A percentile compares a stretch with the other conserved stretches of the same genome.
These are phyloP conservation scores for Tretioscincus oriximinensis DNA, from an alignment of 2,113 vertebrate genomes.

Conservation along the genomic window DNA sequence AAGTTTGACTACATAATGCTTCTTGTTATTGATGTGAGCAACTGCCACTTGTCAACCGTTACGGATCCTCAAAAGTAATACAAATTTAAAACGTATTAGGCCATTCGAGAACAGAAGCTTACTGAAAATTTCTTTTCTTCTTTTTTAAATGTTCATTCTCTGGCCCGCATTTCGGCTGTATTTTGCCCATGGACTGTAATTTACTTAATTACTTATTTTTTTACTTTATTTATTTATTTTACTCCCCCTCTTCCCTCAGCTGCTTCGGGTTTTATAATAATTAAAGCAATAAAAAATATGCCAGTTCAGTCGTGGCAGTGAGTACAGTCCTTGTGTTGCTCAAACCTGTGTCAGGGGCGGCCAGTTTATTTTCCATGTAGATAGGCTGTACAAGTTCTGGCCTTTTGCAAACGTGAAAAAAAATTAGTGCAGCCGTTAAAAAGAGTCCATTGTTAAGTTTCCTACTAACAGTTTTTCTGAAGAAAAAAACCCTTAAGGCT, in stretches of 20 bases:
- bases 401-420: not conserved
- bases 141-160: not conserved
- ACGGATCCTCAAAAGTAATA: slow-evolving; percentile 22
- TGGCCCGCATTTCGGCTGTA: no score
- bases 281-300: no score
- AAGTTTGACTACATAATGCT: not conserved
- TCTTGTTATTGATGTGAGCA: not conserved
- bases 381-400: not conserved
- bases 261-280: no score
- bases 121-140: rapidly evolving
- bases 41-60: not conserved
- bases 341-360: not conserved
- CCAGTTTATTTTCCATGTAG: not conserved
- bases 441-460: not conserved
- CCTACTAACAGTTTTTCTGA: not conserved
- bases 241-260: no score
- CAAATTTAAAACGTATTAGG: not conserved
- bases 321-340: not conserved
- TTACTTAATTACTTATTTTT: no score
- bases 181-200: no score
- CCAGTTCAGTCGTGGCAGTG: not conserved
- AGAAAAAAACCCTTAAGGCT: not conserved
- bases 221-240: no score
- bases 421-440: not conserved
- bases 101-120: rapidly evolving